Percentiles rank a stretch among this genome's conserved stretches.
These are phyloP conservation scores for Scaptomyza polygonia DNA, from an alignment of 2,888 invertebrate genomes.

Conservation along the genomic window DNA sequence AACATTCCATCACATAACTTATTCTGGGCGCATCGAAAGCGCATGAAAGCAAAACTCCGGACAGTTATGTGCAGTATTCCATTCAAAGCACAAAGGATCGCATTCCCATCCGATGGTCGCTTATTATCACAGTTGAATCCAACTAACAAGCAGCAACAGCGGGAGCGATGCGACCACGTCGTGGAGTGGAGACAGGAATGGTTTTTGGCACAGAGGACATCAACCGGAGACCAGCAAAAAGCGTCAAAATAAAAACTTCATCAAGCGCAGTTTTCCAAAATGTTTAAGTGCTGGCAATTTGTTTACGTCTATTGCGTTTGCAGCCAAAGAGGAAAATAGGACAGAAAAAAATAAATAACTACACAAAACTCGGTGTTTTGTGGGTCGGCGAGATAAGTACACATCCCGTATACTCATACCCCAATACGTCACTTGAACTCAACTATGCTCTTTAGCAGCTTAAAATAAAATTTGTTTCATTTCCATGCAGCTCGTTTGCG, in stretches of 20 bases:
- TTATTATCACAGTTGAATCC: slow-evolving; percentile 60
- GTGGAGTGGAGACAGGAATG: background rate
- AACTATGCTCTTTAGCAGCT: slow-evolving; percentile 73
- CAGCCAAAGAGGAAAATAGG: slow-evolving; percentile 11
- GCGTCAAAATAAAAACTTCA: slow-evolving; percentile 57
- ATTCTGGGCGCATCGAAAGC: slow-evolving; percentile 13
- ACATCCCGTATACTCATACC: slow-evolving; percentile 35
- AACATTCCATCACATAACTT: slow-evolving; percentile 50
- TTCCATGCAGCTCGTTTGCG: slow-evolving; percentile 54
- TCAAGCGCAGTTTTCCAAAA: slow-evolving; percentile 71
- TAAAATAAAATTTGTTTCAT: slow-evolving; percentile 70
- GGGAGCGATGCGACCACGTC: slow-evolving; percentile 12
- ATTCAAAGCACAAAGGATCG: slow-evolving; percentile 12
- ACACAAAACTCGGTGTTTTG: slow-evolving; percentile 18
- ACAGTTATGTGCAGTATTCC: slow-evolving; percentile 21
- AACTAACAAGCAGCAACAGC: slow-evolving; percentile 56
- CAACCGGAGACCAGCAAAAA: slow-evolving; percentile 21
- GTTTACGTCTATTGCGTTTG: slow-evolving; percentile 67
- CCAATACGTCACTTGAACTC: slow-evolving; percentile 63
- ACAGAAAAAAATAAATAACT: slow-evolving; percentile 17
- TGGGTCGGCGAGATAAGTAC: slow-evolving; percentile 61
- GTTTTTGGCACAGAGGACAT: slow-evolving; percentile 9
- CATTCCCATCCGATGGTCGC: slow-evolving; percentile 39
- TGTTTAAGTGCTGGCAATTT: slow-evolving; percentile 74
- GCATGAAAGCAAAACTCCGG: slow-evolving; percentile 15